phyloP scores from a whole-genome alignment of 1,140 invertebrate genomes.

The Drosophila neocordata region DNA sequence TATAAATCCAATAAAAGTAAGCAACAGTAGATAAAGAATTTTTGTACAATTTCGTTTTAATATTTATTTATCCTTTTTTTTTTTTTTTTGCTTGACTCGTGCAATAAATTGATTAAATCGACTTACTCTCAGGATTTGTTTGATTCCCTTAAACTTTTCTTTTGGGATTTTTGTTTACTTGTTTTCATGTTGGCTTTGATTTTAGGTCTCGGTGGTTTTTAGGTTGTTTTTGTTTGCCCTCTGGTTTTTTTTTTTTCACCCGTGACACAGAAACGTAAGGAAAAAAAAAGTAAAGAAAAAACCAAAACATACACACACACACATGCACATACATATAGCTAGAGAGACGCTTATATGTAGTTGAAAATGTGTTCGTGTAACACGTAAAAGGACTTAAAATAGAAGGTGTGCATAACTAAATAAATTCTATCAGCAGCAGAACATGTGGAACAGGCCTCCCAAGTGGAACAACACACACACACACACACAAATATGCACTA shows the following conservation, averaged over 20 bases:
- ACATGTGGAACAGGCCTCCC: constrained; percentile 57
- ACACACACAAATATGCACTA: constrained; percentile 15
- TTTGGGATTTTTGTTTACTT: background rate
- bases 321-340: constrained; percentile 5
- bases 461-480: constrained; percentile 52
- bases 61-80: no score
- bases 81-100: background rate
- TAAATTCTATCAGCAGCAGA: constrained; percentile 70
- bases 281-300: constrained; percentile 27
- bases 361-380: constrained; percentile 67
- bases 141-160: background rate
- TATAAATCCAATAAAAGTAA: background rate
- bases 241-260: constrained; percentile 24
- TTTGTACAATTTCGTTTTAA: no score
- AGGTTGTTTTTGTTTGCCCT: background rate
- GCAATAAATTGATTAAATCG: background rate
- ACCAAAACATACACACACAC: constrained; percentile 21
- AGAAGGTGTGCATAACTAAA: constrained; percentile 79
- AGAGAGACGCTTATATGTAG: constrained; percentile 45
- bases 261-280: constrained; percentile 28
- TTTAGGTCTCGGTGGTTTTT: background rate
- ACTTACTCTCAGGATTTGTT: background rate
- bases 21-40: no score
- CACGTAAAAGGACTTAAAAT: constrained; percentile 75
- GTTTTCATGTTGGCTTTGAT: background rate